phyloP scores from a whole-genome alignment of 2,888 invertebrate genomes.

The Monopis laevigella region DNA sequence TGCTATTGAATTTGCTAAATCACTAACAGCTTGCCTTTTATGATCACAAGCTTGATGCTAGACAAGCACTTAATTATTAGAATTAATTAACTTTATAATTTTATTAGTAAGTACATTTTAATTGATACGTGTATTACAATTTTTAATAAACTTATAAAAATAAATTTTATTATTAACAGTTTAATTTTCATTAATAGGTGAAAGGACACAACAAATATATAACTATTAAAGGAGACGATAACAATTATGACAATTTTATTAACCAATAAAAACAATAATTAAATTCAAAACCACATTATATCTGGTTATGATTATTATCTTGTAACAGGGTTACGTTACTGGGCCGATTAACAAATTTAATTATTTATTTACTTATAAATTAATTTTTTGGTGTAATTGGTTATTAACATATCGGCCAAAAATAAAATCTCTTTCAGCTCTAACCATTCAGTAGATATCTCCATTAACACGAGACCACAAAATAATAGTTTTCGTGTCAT shows the following conservation, averaged over 20 bases:
- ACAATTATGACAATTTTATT: no score
- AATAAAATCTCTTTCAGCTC: constrained; percentile 37
- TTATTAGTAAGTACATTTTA: neutral
- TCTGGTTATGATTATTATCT: constrained; percentile 35
- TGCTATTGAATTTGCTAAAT: constrained; percentile 18
- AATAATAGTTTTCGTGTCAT: constrained; percentile 23
- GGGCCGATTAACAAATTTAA: constrained; percentile 46
- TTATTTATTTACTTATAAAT: constrained; percentile 29
- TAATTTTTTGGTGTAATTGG: constrained; percentile 51
- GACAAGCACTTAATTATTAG: constrained; percentile 9
- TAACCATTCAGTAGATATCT: constrained; percentile 53
- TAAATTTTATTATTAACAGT: neutral
- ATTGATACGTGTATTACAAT: neutral
- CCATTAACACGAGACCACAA: constrained; percentile 65
- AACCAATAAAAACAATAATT: no score
- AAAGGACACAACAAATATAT: neutral
- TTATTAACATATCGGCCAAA: constrained; percentile 52
- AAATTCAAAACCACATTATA: constrained; percentile 40
- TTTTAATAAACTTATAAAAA: neutral
- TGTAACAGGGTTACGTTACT: constrained; percentile 27
- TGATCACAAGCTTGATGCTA: constrained; percentile 41
- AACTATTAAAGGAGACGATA: neutral
- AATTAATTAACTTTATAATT: constrained; percentile 1
- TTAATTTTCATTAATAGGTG: constrained; percentile 1
- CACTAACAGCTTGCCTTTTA: constrained; percentile 59